A percentile compares a stretch with the other conserved stretches of the same genome.
Evolutionary conservation across 2,113 vertebrate genomes (phyloP).

Genomic region (Andinoacara biseriatus): DNA sequence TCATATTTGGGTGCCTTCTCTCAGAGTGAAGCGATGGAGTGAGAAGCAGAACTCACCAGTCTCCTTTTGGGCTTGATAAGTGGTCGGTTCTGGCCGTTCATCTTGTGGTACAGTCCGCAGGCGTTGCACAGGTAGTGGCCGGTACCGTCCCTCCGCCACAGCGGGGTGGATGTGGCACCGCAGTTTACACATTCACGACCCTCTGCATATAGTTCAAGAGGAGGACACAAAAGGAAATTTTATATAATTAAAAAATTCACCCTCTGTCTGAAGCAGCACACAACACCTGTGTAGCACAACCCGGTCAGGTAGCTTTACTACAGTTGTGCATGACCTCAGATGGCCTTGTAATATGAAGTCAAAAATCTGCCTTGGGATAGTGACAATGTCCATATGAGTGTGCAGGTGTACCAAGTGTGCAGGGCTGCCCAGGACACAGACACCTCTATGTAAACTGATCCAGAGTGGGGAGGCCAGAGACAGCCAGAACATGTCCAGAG

Average conservation of each 20-base stretch:
- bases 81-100: conserved; percentile 99
- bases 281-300: conserved; percentile 7
- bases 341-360: conserved; percentile 54
- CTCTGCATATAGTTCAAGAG: conserved; percentile 89
- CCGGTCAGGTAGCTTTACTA: neutral
- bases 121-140: conserved; percentile 99
- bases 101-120: conserved; percentile 99
- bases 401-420: conserved; percentile 44
- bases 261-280: conserved; percentile 1
- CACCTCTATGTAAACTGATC: conserved; percentile 76
- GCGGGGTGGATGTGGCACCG: conserved; percentile 96
- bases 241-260: conserved; percentile 85
- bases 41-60: conserved; percentile 87
- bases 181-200: conserved; percentile 99
- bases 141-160: conserved; percentile 97
- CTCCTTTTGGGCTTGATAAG: conserved; percentile 98
- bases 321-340: neutral
- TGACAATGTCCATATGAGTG: conserved; percentile 36
- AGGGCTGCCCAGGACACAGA: conserved; percentile 68
- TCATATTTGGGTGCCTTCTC: conserved; percentile 71
- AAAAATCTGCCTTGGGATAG: conserved; percentile 29
- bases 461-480: conserved; percentile 55
- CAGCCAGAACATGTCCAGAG: conserved; percentile 73
- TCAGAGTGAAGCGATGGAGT: neutral
- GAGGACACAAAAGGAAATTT: conserved; percentile 69